phyloP scores from a whole-genome alignment of 2,888 invertebrate genomes.

The Sycophila texana region DNA sequence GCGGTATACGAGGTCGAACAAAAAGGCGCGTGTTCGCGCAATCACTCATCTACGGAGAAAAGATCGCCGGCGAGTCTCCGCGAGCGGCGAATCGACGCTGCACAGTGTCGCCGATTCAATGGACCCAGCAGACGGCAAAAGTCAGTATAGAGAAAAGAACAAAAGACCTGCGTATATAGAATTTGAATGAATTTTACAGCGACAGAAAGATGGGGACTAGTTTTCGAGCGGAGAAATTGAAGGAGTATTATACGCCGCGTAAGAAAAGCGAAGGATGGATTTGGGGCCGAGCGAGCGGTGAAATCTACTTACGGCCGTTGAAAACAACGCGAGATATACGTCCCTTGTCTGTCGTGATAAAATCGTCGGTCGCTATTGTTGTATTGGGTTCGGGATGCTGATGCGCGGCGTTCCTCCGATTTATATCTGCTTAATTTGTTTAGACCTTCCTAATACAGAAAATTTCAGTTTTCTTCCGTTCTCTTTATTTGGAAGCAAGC shows the following conservation, averaged over 20 bases:
- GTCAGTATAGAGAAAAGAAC: neutral
- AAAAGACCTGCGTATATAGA: neutral
- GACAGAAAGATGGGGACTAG: neutral
- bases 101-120: too few species aligned
- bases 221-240: constrained; percentile 18
- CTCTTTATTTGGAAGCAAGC: too few species aligned
- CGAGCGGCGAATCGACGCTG: too few species aligned
- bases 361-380: too few species aligned
- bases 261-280: neutral
- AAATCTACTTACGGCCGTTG: neutral
- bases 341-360: too few species aligned
- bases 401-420: too few species aligned
- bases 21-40: neutral
- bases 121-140: too few species aligned
- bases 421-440: too few species aligned
- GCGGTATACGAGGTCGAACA: constrained; percentile 15
- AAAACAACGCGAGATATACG: neutral
- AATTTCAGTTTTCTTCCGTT: too few species aligned
- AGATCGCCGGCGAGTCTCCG: neutral
- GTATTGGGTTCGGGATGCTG: too few species aligned
- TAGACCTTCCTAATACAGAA: too few species aligned
- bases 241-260: neutral
- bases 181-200: neutral
- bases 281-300: neutral
- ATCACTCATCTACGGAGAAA: constrained; percentile 1